Evolutionary conservation across 1,140 invertebrate genomes (phyloP), one percentile per base, ranked within the genome.

Genomic region (Gryon sp.): DNA sequence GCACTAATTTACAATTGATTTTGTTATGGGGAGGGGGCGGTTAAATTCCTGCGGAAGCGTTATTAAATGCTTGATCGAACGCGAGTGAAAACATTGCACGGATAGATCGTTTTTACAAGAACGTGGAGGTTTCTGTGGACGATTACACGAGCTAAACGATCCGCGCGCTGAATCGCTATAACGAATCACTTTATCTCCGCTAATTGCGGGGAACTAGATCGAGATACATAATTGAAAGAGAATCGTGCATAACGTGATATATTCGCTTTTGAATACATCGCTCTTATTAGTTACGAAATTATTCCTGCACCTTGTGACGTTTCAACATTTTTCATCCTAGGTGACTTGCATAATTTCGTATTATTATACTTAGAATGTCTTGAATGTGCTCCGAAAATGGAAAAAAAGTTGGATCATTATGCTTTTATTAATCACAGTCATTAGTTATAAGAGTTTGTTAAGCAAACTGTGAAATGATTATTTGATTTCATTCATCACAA

Each of bases 131-230:
- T 62, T 65, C 70, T 50, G 52, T 43, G 52, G 60, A 65, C 62
- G 62, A 75, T 75, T 75, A 75, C 62, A 68, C 72, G 72, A 75
- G 52, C 72, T 43, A 38, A 75, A 66, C 72, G 53, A 68, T 76
- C 36, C 43, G 73, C 57, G 46, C 74, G 65, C 59, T 65, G 66
- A 70, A 76, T 70, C 74, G 57, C 63, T 69, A 69, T 69, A 76
- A 76, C 73, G 73, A 76, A 76, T 76, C 73, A 76, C 73, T 76
- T 76, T 69, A 76, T 76, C 73, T 68, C 59, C 73, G 74, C 74
- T 76, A 76, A 76, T 76, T 76, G 74, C 74, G 66, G 52, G 43
- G 74, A 76, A 76, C 59, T 70, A 76, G 65, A 76, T 70, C 74
- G 65, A 43, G 74, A 63, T 70, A 59, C 65, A 45, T 76, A 76